Conservation (phyloP, 2,797 vertebrate genomes). For the Poecilia picta region DNA sequence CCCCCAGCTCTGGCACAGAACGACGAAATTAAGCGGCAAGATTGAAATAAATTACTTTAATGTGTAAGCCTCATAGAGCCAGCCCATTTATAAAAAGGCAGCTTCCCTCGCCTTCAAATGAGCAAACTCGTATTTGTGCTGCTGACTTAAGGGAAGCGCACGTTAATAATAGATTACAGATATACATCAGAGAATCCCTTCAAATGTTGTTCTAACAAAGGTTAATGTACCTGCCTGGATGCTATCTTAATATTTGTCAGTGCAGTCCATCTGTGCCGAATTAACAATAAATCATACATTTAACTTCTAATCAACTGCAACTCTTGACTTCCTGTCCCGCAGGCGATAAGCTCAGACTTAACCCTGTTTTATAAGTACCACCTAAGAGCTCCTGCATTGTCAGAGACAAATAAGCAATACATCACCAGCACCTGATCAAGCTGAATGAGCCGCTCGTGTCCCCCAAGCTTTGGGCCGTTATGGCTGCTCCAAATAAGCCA, state of each 20-base stretch:
- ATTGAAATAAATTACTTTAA: slow-evolving; percentile 76
- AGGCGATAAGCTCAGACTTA: slow-evolving; percentile 8
- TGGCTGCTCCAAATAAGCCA: slow-evolving; percentile 58
- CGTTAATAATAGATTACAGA: slow-evolving; percentile 61
- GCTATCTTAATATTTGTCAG: slow-evolving; percentile 21
- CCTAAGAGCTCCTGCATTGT: slow-evolving; percentile 25
- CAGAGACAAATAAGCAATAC: slow-evolving; percentile 50
- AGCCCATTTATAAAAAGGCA: slow-evolving; percentile 50
- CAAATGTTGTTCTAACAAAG: slow-evolving; percentile 30
- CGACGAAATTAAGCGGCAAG: slow-evolving; percentile 62
- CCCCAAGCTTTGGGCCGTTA: slow-evolving; percentile 47
- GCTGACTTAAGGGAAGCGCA: slow-evolving; percentile 38
- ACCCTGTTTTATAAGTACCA: slow-evolving; percentile 14
- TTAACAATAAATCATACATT: slow-evolving; percentile 34
- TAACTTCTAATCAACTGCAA: slow-evolving; percentile 4
- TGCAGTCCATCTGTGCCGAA: slow-evolving; percentile 22
- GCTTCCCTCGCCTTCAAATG: slow-evolving; percentile 33
- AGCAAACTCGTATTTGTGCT: slow-evolving; percentile 48
- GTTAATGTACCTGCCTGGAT: slow-evolving; percentile 28
- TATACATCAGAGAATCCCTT: slow-evolving; percentile 47
- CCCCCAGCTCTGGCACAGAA: slow-evolving; percentile 43
- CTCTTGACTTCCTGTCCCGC: slow-evolving; percentile 17
- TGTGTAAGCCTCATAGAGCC: slow-evolving; percentile 54
- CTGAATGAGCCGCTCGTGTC: slow-evolving; percentile 45
- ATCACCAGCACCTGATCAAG: slow-evolving; percentile 49